A percentile compares a stretch with the other conserved stretches of the same genome.
Evolutionary conservation across 2,888 invertebrate species (phyloP).

Genomic region (Cantharis lateralis): DNA sequence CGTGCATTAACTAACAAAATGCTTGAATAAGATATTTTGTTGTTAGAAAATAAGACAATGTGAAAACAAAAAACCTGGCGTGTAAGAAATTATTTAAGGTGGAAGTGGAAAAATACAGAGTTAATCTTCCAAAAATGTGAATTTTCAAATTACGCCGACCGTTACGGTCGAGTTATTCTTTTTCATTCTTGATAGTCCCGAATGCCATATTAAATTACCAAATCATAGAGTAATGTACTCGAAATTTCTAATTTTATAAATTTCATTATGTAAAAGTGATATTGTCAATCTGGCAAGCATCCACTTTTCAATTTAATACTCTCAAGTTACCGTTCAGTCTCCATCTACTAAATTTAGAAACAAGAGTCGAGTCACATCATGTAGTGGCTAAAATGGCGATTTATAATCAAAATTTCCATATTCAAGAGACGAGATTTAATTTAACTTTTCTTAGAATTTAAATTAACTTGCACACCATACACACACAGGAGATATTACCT

Average conservation of each 20-base stretch:
- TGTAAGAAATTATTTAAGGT: neutral
- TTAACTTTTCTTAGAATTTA: neutral
- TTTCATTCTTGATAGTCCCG: neutral
- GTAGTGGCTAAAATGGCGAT: neutral
- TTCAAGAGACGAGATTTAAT: neutral
- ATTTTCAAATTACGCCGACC: neutral
- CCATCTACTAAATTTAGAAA: neutral
- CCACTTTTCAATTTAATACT: neutral
- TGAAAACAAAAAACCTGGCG: conserved; percentile 1
- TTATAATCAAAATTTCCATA: neutral
- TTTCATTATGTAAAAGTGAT: neutral
- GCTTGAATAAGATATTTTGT: neutral
- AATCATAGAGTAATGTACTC: neutral
- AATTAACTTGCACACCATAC: neutral
- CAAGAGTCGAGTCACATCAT: neutral
- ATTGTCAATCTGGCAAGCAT: neutral
- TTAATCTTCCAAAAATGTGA: neutral
- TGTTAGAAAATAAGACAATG: neutral
- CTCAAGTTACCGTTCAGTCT: neutral
- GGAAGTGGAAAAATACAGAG: neutral
- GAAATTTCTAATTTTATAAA: neutral
- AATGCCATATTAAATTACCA: neutral
- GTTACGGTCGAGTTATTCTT: neutral
- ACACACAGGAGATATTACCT: neutral
- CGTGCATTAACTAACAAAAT: conserved; percentile 3